Conservation (phyloP, 2,797 vertebrate species). For the Leuciscus waleckii region DNA sequence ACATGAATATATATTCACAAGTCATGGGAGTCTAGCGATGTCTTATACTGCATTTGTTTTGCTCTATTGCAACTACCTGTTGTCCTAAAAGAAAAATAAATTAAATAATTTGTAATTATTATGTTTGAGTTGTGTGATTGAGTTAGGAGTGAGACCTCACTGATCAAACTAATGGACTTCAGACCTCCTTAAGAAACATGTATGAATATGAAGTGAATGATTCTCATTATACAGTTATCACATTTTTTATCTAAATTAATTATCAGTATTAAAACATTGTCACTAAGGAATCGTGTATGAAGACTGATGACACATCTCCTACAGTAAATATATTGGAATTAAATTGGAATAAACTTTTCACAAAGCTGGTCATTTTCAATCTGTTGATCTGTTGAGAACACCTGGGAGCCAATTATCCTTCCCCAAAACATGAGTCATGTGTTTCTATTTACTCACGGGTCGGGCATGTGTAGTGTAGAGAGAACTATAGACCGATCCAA, state of each 20-base stretch:
- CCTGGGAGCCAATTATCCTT: not conserved
- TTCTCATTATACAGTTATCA: constrained; percentile 56
- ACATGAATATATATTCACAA: not conserved
- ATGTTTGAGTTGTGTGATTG: not conserved
- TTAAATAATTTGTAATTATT: not conserved
- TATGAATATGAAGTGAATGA: constrained; percentile 21
- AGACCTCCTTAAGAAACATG: constrained; percentile 13
- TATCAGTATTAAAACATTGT: constrained; percentile 39
- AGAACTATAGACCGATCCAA: not conserved
- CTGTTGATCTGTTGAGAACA: not conserved
- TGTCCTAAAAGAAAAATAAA: not conserved
- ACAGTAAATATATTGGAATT: constrained; percentile 1
- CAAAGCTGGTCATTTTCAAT: not conserved
- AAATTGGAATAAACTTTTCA: not conserved
- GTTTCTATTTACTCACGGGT: not conserved
- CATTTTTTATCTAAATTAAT: constrained; percentile 61
- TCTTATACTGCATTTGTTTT: not conserved
- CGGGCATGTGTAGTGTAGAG: not conserved
- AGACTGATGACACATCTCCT: not conserved
- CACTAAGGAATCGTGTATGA: not conserved
- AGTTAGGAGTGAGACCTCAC: not conserved
- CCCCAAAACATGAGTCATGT: not conserved
- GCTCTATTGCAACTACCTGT: not conserved
- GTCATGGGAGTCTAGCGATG: not conserved
- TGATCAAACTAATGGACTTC: constrained; percentile 52